phyloP scores from a whole-genome alignment of 30 jellyfish, hydroid and myxozoan genomes.

The Aurelia sp. region DNA sequence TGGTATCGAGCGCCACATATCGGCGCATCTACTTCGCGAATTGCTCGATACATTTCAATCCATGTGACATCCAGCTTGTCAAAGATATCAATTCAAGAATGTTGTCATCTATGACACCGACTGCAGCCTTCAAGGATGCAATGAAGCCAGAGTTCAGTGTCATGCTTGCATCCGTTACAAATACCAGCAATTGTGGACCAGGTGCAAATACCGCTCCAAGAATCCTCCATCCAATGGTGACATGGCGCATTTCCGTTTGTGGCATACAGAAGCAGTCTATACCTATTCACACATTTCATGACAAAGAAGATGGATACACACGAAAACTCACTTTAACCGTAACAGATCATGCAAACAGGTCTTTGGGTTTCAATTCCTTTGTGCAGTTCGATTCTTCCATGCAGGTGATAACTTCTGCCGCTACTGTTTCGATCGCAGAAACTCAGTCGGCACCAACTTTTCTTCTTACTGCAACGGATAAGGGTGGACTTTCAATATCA shows the following conservation, averaged over 20 bases:
- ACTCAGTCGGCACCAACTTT: conserved; percentile 14
- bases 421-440: conserved; percentile 31
- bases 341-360: conserved; percentile 31
- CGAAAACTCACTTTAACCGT: conserved; percentile 34
- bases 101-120: background rate
- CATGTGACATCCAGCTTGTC: conserved; percentile 46
- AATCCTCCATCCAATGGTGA: conserved; percentile 10
- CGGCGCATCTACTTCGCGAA: conserved; percentile 41
- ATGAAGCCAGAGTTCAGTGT: conserved; percentile 44
- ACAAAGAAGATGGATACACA: conserved; percentile 72
- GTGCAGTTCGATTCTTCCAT: conserved; percentile 26
- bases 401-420: conserved; percentile 57
- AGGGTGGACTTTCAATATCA: conserved; percentile 49
- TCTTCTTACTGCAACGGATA: conserved; percentile 50
- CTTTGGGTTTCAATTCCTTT: conserved; percentile 44
- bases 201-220: conserved; percentile 70
- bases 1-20: background rate
- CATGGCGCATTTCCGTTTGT: conserved; percentile 46
- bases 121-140: conserved; percentile 17
- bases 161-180: background rate
- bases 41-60: conserved; percentile 67
- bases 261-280: conserved; percentile 32
- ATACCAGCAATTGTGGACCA: conserved; percentile 13
- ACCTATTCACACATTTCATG: conserved; percentile 61
- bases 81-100: conserved; percentile 34